These are phyloP conservation scores for Melanotaenia boesemani DNA, from an alignment of 2,797 vertebrate species.

Conservation along the genomic window DNA sequence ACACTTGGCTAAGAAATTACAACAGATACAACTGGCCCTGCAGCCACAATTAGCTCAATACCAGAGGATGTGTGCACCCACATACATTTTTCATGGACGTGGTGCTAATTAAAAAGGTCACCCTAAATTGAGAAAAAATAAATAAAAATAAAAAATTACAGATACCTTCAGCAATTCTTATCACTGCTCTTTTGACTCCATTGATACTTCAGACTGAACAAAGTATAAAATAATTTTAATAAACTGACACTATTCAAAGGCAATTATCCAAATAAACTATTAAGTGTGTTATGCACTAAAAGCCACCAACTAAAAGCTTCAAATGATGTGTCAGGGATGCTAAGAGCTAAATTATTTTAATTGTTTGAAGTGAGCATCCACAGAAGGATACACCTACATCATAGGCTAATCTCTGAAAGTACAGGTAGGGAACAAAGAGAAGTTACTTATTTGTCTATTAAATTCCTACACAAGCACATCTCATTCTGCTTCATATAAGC, in stretches of 20 bases:
- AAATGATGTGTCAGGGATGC: constrained; percentile 4
- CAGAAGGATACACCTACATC: constrained; percentile 17
- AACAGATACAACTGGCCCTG: constrained; percentile 2
- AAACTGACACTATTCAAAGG: constrained; percentile 12
- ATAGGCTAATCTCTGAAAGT: constrained; percentile 17
- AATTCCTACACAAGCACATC: too few species aligned
- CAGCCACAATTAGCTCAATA: constrained; percentile 19
- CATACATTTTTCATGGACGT: not conserved
- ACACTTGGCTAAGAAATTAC: constrained; percentile 35
- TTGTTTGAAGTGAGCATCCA: not conserved
- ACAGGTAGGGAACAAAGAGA: constrained; percentile 6
- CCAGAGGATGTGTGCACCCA: not conserved
- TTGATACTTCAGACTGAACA: not conserved
- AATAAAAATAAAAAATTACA: not conserved
- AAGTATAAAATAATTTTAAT: constrained; percentile 13
- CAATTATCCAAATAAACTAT: constrained; percentile 33
- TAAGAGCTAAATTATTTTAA: constrained; percentile 27
- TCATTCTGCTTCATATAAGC: too few species aligned
- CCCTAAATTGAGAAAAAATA: not conserved
- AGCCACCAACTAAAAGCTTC: not conserved
- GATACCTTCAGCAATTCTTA: constrained; percentile 23
- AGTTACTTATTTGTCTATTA: constrained; percentile 11
- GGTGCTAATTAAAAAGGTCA: constrained; percentile 2
- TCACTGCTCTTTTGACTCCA: constrained; percentile 13
- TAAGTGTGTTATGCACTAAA: not conserved